These are phyloP conservation scores for Zaprionus nigranus DNA, from an alignment of 1,140 invertebrate species.

Conservation along the genomic window DNA sequence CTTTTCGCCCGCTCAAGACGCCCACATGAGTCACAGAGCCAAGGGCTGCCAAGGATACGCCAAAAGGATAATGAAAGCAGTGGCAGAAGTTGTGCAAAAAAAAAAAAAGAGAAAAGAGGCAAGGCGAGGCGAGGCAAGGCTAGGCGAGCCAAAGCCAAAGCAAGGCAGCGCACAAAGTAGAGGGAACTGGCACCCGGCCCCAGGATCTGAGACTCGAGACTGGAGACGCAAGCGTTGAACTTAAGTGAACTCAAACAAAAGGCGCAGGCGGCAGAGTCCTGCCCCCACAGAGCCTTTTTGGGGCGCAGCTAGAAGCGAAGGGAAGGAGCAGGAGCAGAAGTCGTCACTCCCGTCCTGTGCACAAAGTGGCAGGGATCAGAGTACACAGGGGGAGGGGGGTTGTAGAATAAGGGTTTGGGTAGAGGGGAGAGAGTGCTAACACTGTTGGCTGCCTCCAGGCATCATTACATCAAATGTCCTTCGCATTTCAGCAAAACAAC, in stretches of 20 bases:
- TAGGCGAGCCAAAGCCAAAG: background rate
- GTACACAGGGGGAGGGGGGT: background rate
- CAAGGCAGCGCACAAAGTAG: conserved; percentile 33
- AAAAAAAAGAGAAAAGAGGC: background rate
- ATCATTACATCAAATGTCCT: conserved; percentile 83
- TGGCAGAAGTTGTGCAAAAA: conserved; percentile 62
- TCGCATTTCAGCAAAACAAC: conserved; percentile 83
- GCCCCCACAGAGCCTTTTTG: conserved; percentile 49
- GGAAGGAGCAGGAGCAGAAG: background rate
- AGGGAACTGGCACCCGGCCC: conserved; percentile 14
- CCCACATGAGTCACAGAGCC: conserved; percentile 75
- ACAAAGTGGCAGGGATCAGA: background rate
- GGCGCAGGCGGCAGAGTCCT: conserved; percentile 58
- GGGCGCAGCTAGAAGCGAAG: conserved; percentile 40
- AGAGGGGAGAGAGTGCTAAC: background rate
- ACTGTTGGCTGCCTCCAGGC: conserved; percentile 77
- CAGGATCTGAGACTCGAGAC: conserved; percentile 44
- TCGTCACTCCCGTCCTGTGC: background rate
- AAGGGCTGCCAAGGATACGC: conserved; percentile 68
- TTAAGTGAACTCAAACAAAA: conserved; percentile 83
- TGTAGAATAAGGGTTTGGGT: background rate
- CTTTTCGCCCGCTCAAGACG: conserved; percentile 65
- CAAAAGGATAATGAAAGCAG: conserved; percentile 82
- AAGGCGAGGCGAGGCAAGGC: conserved; percentile 13
- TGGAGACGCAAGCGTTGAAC: conserved; percentile 75